Evolutionary conservation across 2,888 invertebrate genomes (phyloP), one percentile per base, ranked within the genome.

Genomic region (Seira ritae): DNA sequence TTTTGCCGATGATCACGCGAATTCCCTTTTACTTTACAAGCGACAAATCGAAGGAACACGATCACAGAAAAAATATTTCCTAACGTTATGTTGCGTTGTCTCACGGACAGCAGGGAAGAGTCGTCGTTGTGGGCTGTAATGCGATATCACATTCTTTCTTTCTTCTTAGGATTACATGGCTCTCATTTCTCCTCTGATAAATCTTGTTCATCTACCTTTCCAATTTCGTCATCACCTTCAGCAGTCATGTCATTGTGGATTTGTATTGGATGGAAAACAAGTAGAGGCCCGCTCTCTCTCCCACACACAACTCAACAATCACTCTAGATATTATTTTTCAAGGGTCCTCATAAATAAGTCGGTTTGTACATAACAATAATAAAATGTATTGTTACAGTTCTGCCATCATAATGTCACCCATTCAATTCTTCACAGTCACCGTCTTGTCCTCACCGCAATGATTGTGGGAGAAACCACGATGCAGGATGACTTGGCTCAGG

Each of bases 301-400:
- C 62, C 62, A 62, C 62, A 62, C 62, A 62, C 62, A 71, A 50
- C n/a, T 70, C 37, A 37, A 65, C 17, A 24, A 60, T 20, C 20
- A 55, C 67, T 67, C 19, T 69, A 62, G 75, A 37, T n/a, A 62
- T 55, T 10, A 8, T 70, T 42, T 70, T 65, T 76, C 66, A 76
- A 83, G 66, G 70, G 83, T 77, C 76, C 81, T 76, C 81, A 82
- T 80, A 55, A 75, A 70, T 75, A 75, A 23, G 20, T 62, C 62
- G 62, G 62, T 62, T 62, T 62, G 62, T 62, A 62, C 62, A 62
- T 62, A 62, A 62, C 62, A 62, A 62, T 62, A 62, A 62, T 20
- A 62, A 8, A 62, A 55, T 3, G 55, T 3, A 20, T 20, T 22
- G 62, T 62, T 62, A 62, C 62, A 20, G n/a, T 62, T 1, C 12